Base-by-base conservation (phyloP, 2,113 vertebrate genomes). In the Alectura lathami region DNA sequence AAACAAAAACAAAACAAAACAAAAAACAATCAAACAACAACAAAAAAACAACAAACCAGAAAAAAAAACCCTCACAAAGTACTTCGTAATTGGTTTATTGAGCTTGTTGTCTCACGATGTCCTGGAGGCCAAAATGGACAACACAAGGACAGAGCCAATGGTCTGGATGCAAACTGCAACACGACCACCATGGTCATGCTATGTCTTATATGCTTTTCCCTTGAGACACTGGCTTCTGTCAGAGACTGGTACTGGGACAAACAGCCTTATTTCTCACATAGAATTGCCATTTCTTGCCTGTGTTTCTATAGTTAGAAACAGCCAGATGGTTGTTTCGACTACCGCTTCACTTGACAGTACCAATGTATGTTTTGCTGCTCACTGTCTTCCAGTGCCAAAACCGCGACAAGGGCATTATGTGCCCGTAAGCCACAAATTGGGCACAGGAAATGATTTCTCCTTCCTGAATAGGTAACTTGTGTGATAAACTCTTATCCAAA, bases 101-200 rank as follows among this genome's bases (percentile, higher is more conserved):
- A 81, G 32, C 15, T 94, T 67, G 85, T 89, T 89, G 87, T 88
- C 11, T 29, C 91, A 82, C 82, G 91, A 89, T 53, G 74, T 87
- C 57, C 62, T n/a, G 57, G 60, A 81, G 43, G 48, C 89, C 87
- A 84, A 64, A 81, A 82, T 29, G 51, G 81, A 72, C 0, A 3
- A 47, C 83, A 5, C 32, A 8, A 38, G 64, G 51, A 26, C 60
- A 67, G 64, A 13, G 11, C 45, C 6, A 3, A 26, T 3, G 60
- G 32, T n/a, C 86, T 91, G 69, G 43, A 64, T 48, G 62, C 26
- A 72, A 72, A 67, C 62, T 68, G 47, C 51, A 59, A 30, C 13
- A 3, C 24, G 66, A 64, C 21, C 47, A n/a, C 59, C 8, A 1
- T 18, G 38, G 36, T 79, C 82, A 32, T 86, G 94, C 69, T 87